Conservation (phyloP, 2,113 vertebrate genomes). For the Hymenochirus boettgeri region DNA sequence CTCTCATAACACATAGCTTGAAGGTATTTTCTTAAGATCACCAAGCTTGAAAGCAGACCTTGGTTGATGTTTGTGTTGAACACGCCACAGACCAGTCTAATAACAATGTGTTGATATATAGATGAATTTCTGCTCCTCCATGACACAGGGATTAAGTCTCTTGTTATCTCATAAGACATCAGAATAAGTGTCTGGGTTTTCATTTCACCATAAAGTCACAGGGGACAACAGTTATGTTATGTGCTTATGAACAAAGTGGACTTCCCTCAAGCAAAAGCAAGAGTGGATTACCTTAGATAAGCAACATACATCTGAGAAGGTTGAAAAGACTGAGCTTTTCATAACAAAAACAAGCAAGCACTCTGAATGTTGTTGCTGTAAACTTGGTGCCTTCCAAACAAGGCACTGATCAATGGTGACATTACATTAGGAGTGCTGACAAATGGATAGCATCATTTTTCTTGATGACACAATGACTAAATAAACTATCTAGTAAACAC, state of each 20-base stretch:
- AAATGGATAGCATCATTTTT: slow-evolving; percentile 46
- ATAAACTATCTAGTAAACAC: slow-evolving; percentile 52
- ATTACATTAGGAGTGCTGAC: slow-evolving; percentile 44
- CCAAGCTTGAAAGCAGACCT: slow-evolving; percentile 59
- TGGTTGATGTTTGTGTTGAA: slow-evolving; percentile 63
- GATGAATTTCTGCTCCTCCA: slow-evolving; percentile 79
- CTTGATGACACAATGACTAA: slow-evolving; percentile 44
- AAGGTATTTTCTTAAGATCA: slow-evolving; percentile 74
- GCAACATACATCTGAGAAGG: slow-evolving; percentile 86
- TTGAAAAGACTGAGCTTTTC: slow-evolving; percentile 74
- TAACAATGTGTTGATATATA: slow-evolving; percentile 88
- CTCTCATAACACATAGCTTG: slow-evolving; percentile 70
- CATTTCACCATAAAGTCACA: slow-evolving; percentile 73
- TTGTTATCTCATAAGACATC: slow-evolving; percentile 90
- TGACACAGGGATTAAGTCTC: slow-evolving; percentile 75
- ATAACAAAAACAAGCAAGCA: slow-evolving; percentile 69
- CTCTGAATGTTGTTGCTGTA: slow-evolving; percentile 57
- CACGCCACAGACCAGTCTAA: slow-evolving; percentile 71
- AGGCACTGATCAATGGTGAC: slow-evolving; percentile 25
- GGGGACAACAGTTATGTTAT: slow-evolving; percentile 67
- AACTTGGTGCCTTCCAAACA: slow-evolving; percentile 51
- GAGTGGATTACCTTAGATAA: slow-evolving; percentile 88
- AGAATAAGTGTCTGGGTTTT: slow-evolving; percentile 79
- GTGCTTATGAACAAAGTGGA: slow-evolving; percentile 75
- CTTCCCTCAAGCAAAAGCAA: slow-evolving; percentile 72